A percentile compares a stretch with the other conserved stretches of the same genome.
Evolutionary conservation across 1,140 invertebrate species (phyloP).

Genomic region (Melipona quadrifasciata): DNA sequence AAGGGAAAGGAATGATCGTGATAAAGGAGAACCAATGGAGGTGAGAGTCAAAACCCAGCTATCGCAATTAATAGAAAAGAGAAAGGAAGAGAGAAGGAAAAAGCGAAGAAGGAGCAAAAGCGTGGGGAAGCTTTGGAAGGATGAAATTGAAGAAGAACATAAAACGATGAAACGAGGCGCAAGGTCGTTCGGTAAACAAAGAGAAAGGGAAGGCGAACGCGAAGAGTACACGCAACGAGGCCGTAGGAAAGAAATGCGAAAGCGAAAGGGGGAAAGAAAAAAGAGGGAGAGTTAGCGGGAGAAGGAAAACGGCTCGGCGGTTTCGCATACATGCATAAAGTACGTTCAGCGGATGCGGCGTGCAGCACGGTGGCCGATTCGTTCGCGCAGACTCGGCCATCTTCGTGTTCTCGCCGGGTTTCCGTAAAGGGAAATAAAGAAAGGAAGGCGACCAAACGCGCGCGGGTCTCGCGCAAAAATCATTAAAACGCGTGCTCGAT

Average conservation of each 20-base stretch:
- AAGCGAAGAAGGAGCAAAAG: background rate
- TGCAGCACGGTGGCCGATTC: conserved; percentile 9
- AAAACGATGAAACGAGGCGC: conserved; percentile 27
- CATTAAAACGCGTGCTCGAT: conserved; percentile 71
- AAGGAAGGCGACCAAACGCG: conserved; percentile 66
- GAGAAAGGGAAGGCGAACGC: conserved; percentile 19
- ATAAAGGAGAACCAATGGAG: background rate
- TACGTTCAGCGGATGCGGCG: conserved; percentile 15
- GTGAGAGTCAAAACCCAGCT: background rate
- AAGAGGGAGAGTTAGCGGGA: background rate
- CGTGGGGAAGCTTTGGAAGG: background rate
- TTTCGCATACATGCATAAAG: background rate
- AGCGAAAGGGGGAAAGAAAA: conserved; percentile 14
- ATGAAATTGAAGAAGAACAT: conserved; percentile 18
- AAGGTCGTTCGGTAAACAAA: conserved; percentile 47
- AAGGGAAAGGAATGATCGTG: background rate
- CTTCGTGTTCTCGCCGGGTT: conserved; percentile 66
- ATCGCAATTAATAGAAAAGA: background rate
- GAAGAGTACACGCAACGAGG: background rate
- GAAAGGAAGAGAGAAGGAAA: background rate
- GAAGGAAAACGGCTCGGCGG: conserved; percentile 38
- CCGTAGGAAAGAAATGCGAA: conserved; percentile 23
- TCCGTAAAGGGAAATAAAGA: conserved; percentile 66
- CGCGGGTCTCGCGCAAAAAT: conserved; percentile 68
- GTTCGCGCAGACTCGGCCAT: conserved; percentile 70